phyloP scores from a whole-genome alignment of 1,140 invertebrate genomes.

The Nasonia vitripennis region DNA sequence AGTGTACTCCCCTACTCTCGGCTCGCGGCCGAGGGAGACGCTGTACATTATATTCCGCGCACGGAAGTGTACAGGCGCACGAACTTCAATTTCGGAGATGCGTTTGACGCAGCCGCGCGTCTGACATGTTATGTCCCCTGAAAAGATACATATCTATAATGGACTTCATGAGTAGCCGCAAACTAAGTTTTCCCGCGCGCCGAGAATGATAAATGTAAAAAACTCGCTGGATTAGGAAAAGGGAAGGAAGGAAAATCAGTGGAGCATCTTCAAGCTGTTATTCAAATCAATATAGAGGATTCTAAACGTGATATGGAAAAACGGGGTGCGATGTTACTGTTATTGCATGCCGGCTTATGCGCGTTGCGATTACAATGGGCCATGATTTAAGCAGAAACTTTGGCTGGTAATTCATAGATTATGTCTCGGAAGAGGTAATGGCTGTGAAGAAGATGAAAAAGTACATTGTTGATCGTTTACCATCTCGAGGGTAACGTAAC shows the following conservation, averaged over 20 bases:
- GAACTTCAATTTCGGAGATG: slow-evolving; percentile 16
- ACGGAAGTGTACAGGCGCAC: background rate
- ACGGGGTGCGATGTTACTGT: background rate
- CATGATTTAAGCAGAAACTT: background rate
- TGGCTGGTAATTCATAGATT: background rate
- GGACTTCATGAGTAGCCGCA: background rate
- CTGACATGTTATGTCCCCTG: slow-evolving; percentile 17
- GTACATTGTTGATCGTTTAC: no score
- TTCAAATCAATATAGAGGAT: background rate
- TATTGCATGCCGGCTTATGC: no score
- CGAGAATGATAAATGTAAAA: slow-evolving; percentile 1
- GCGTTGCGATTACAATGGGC: background rate
- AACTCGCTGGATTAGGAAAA: background rate
- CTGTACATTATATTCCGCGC: slow-evolving; percentile 10
- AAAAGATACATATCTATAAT: slow-evolving; percentile 32
- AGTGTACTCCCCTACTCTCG: no score
- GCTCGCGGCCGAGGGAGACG: no score
- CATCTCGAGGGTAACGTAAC: no score
- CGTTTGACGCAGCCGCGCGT: slow-evolving; percentile 7
- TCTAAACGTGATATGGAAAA: background rate
- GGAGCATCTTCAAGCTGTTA: background rate
- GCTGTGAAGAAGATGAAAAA: background rate
- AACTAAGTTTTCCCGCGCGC: background rate
- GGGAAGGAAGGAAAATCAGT: background rate
- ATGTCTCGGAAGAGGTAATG: background rate